Base-by-base conservation (phyloP, 2,797 vertebrate species). In the Adrianichthys oophorus region DNA sequence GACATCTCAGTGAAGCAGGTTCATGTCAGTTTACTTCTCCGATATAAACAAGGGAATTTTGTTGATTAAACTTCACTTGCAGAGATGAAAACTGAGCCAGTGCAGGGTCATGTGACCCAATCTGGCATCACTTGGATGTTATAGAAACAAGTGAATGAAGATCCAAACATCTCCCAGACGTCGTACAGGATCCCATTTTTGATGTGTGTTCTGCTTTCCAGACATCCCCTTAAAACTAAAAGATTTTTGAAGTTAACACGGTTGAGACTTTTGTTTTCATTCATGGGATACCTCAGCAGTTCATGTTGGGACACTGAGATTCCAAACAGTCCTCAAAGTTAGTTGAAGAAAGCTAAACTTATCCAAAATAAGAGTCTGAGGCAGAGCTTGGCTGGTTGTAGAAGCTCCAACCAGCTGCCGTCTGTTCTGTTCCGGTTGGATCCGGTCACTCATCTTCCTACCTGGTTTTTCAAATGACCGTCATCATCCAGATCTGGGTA, bases 381-480 rank as follows among this genome's bases (percentile, higher is more conserved):
- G 51, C 23, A 29, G 50, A 67, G 74, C 80, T 60, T 76, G 78
- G 80, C 76, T 71, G 72, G 56, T 43, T 68, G 64, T 56, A 56
- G 67, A 40, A 40, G n/a, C 13, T 78, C 70, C 57, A 59, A 70
- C 41, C 23, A 58, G 52, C 50, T 64, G 23, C 58, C 40, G 52
- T 59, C 46, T 62, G 29, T 50, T 18, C 16, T 42, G 23, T 74
- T 69, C 77, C 24, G 52, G 58, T 63, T 47, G 1, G 26, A 53
- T 48, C 8, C 48, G 62, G 50, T 48, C 23, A 68, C 47, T 17
- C 40, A 80, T 63, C 64, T 45, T 26, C 53, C 53, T 14, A 49
- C 63, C 54, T 17, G 57, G 52, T 72, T 69, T 62, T 15, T 62
- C 21, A 68, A 69, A 72, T 78, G 45, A 65, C 66, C 62, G 61